Base-by-base conservation (phyloP, 2,113 vertebrate species). In the Otus sunia region DNA sequence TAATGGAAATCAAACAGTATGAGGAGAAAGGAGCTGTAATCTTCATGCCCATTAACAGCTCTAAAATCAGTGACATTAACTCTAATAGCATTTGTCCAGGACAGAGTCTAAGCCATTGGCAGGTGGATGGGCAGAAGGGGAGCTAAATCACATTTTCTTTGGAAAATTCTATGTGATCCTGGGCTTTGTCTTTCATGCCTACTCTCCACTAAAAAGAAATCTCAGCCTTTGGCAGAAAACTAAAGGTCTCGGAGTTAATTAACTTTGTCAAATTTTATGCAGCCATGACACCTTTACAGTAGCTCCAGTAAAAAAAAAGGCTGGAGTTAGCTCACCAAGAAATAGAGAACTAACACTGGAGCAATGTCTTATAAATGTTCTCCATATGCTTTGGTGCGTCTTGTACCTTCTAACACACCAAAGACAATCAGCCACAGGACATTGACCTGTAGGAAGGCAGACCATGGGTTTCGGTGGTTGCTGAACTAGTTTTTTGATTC, bases 1-100 rank as follows among this genome's bases (percentile, higher is more conserved):
- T 86, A 91, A 95, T 89, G 83, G 76, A 91, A 81, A 94, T 86
- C 59, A 80, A 88, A 71, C 26, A 52, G 36, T 43, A 67, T 59
- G 56, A 86, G 59, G 39, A 81, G 69, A 91, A 92, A 84, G 75
- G 39, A 83, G 34, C 56, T 91, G 29, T 88, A 92, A 89, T 93
- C 58, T 60, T 74, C 76, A 72, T 68, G 73, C 15, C 45, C 55
- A 27, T 81, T 92, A 87, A 58, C 20, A 78, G 66, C 6, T 86
- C 45, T 79, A 87, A 88, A 96, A 58, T 64, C 58, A 84, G 49
- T 64, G 76, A 60, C 27, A 94, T 84, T 91, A 92, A 78, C 34
- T 15, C 4, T 55, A 72, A 87, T 37, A 72, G 43, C 8, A 3
- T 73, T 84, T 66, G 49, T 23, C 50, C 64, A 76, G 73, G 49